Conservation (phyloP, 37 sponge, comb jelly and placozoan genomes). For the Axinella damicornis region DNA sequence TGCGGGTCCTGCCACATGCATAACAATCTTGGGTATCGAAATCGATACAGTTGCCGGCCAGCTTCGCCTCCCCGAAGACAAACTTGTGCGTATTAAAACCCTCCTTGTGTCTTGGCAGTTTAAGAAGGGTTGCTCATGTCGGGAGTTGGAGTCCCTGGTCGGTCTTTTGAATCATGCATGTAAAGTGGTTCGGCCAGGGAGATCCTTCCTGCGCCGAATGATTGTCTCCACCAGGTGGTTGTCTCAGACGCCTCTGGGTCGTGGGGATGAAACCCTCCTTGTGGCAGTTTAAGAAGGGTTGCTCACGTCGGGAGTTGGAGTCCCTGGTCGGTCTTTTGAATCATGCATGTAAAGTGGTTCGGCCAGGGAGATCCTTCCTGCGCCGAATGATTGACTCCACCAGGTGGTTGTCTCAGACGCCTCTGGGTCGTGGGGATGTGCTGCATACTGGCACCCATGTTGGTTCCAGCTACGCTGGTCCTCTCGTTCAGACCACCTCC, state of each 20-base stretch:
- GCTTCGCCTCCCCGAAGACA: neutral
- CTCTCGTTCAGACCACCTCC: neutral
- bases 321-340: conserved; percentile 1
- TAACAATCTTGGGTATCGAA: neutral
- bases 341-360: neutral
- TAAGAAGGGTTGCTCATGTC: neutral
- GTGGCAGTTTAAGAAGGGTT: neutral
- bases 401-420: neutral
- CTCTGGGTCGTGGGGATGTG: neutral
- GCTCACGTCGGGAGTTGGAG: conserved; percentile 3
- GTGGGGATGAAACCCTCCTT: neutral
- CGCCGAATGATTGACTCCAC: neutral
- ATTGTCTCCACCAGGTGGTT: neutral
- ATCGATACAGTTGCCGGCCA: neutral
- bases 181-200: neutral
- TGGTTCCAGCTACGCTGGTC: conserved; percentile 2
- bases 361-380: neutral
- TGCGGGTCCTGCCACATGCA: neutral
- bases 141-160: conserved; percentile 9
- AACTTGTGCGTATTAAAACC: neutral
- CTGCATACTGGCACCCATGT: neutral
- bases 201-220: conserved; percentile 1
- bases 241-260: neutral
- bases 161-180: conserved; percentile 7
- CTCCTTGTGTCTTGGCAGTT: neutral